Base-by-base conservation (phyloP, 2,888 invertebrate species). In the Siphonodentalium dalli region DNA sequence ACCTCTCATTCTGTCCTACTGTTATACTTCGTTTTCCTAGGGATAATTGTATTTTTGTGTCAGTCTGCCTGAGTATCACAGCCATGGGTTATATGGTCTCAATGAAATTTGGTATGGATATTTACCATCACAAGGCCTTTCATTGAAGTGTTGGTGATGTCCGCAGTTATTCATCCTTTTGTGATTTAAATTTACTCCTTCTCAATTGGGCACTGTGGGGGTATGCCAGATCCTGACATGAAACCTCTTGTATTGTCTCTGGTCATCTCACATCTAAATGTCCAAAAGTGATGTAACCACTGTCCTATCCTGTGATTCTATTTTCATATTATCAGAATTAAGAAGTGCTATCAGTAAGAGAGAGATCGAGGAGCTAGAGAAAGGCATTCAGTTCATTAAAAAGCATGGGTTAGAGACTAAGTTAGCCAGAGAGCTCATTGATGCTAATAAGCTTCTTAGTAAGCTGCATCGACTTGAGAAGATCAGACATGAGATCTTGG, bases 401-500 rank as follows among this genome's bases (percentile, higher is more conserved):
- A 71, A 66, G 45, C 65, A 76, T 58, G 77, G 77, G 20, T 66
- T 78, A 45, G 78, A 79, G 53, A 54, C 60, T 6, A 68, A 72
- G 28, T 60, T 79, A 23, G 65, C 72, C 2, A 57, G 55, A 23
- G 78, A 78, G 58, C 70, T 79, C 55, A 49, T 68, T 4, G 72
- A 72, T 28, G 78, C 79, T 15, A 69, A 71, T 26, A 56, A 65
- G 15, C 46, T 78, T 40, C 58, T 78, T 40, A 55, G 64, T 2
- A 64, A 71, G 7, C 62, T 75, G 26, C 60, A 64, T 26, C 61
- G 71, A 41, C 63, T 72, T 41, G 69, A 71, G 51, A 59, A 70
- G 11, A 74, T 72, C 45, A 61, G 72, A 7, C 69, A 71, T 26
- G 72, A 71, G 55, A 72, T 73, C 35, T 49, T 71, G 54, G 71